A percentile compares a stretch with the other conserved stretches of the same genome.
These are phyloP conservation scores for Flexamia atlantica DNA, from an alignment of 2,888 invertebrate genomes.

Conservation along the genomic window DNA sequence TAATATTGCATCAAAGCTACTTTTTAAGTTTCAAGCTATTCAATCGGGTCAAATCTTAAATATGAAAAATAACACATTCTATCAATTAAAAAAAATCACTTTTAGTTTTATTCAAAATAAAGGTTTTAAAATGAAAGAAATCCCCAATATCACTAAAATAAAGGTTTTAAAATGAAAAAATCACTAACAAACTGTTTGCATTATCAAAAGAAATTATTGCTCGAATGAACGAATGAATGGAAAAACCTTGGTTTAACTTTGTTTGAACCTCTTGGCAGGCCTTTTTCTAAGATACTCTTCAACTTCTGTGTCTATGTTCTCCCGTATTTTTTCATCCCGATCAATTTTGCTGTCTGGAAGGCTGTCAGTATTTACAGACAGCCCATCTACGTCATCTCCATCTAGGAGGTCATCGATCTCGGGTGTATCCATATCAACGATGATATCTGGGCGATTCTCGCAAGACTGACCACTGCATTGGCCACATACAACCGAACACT, in stretches of 20 bases:
- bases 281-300: too few species aligned
- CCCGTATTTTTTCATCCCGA: background rate
- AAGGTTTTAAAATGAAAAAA: background rate
- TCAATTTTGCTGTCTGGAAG: background rate
- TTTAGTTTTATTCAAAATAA: background rate
- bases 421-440: background rate
- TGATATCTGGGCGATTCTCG: background rate
- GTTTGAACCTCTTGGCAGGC: too few species aligned
- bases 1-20: background rate
- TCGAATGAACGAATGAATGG: too few species aligned
- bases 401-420: constrained; percentile 20
- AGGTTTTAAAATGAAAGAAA: too few species aligned
- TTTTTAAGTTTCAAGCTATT: background rate
- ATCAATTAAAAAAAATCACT: background rate
- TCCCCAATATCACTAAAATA: background rate
- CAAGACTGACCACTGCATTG: background rate
- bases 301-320: too few species aligned
- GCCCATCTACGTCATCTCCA: background rate
- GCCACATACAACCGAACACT: background rate
- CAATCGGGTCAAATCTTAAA: background rate
- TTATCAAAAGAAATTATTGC: background rate
- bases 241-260: background rate
- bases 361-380: constrained; percentile 13
- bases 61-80: background rate
- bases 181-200: too few species aligned